Evolutionary conservation across 2,888 invertebrate species (phyloP).

Genomic region (Caenorhabditis uteleia): DNA sequence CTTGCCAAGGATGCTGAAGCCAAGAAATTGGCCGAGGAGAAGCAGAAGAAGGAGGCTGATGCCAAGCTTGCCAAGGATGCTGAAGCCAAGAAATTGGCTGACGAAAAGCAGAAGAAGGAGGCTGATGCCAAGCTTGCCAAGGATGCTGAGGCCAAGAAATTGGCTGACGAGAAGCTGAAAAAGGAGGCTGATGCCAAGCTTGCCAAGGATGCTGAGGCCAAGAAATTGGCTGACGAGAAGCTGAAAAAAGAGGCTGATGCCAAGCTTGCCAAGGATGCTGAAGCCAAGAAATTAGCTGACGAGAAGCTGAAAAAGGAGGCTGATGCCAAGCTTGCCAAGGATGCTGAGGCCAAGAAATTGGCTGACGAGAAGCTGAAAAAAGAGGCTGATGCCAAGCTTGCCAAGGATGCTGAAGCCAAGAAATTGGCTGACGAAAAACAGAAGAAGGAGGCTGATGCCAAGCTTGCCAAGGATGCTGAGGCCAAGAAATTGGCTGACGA

Average conservation of each 20-base stretch:
- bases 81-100: constrained; percentile 2
- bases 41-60: constrained; percentile 12
- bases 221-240: constrained; percentile 1
- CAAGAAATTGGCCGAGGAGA: constrained; percentile 5
- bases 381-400: neutral
- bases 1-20: constrained; percentile 12
- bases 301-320: neutral
- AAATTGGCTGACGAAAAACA: neutral
- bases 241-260: constrained; percentile 2
- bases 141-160: constrained; percentile 5
- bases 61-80: constrained; percentile 12
- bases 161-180: neutral
- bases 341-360: neutral
- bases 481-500: constrained; percentile 7
- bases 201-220: neutral
- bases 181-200: neutral
- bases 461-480: constrained; percentile 2
- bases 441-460: constrained; percentile 8
- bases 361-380: neutral
- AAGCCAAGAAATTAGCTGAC: neutral
- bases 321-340: neutral
- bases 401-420: too few relatives aligned
- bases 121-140: too few relatives aligned
- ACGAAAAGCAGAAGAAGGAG: constrained; percentile 5
- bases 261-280: too few relatives aligned